A percentile compares a stretch with the other conserved stretches of the same genome.
phyloP scores from a whole-genome alignment of 2,888 invertebrate genomes.

The Lordiphosa andalusiaca region DNA sequence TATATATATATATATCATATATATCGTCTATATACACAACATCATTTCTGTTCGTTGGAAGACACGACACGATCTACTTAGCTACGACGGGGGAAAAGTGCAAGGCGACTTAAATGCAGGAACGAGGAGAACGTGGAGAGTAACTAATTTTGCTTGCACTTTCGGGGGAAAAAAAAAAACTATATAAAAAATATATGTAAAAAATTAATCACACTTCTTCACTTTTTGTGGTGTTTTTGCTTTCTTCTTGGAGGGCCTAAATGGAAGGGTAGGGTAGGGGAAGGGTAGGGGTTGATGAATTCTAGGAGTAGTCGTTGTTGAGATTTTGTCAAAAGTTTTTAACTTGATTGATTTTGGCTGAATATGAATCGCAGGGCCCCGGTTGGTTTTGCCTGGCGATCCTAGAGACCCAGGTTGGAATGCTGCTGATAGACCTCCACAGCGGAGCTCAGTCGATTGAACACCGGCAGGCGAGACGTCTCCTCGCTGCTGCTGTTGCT shows the following conservation, averaged over 20 bases:
- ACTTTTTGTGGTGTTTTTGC: background rate
- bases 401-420: slow-evolving; percentile 69
- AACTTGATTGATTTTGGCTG: slow-evolving; percentile 12
- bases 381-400: no score
- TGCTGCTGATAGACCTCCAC: slow-evolving; percentile 73
- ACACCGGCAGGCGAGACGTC: slow-evolving; percentile 87
- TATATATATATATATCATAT: slow-evolving; percentile 23
- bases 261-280: background rate
- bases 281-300: background rate
- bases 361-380: background rate
- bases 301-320: slow-evolving; percentile 23
- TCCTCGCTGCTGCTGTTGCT: slow-evolving; percentile 55
- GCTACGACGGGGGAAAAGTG: no score
- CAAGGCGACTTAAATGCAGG: slow-evolving; percentile 27
- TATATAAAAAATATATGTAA: no score
- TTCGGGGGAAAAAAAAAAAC: no score
- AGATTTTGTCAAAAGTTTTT: slow-evolving; percentile 31
- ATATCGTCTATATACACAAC: slow-evolving; percentile 39
- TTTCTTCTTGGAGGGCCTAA: background rate
- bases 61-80: slow-evolving; percentile 25
- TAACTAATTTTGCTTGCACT: background rate
- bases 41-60: slow-evolving; percentile 47
- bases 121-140: slow-evolving; percentile 12
- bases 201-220: background rate
- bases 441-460: slow-evolving; percentile 85